Percentiles rank a stretch among this genome's conserved stretches.
Evolutionary conservation across 1,140 invertebrate genomes (phyloP).

Genomic region (Lepidotrigona ventralis): DNA sequence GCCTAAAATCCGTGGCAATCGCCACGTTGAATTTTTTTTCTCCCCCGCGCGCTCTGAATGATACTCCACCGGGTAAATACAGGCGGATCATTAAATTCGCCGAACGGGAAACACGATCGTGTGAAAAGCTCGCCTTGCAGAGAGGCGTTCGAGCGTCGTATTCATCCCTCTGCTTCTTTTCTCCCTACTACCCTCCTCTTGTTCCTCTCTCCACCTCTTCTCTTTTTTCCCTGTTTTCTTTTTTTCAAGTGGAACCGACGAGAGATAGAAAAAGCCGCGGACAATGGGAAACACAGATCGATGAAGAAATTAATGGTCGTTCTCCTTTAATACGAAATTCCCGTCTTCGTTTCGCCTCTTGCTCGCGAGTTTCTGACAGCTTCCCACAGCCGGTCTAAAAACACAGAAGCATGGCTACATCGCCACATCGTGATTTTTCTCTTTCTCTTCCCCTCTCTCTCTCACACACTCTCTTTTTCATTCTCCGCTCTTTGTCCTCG

Average conservation of each 20-base stretch:
- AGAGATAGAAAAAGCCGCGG: neutral
- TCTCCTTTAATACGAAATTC: constrained; percentile 37
- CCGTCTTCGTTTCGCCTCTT: neutral
- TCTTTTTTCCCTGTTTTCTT: neutral
- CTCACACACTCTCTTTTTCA: neutral
- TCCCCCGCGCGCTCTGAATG: neutral
- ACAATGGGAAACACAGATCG: constrained; percentile 37
- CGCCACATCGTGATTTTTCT: neutral
- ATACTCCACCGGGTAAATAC: constrained; percentile 29
- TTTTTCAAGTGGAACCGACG: no score
- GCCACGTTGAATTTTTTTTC: neutral
- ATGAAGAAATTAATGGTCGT: constrained; percentile 40
- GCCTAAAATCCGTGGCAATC: neutral
- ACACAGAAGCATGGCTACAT: neutral
- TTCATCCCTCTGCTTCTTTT: no score
- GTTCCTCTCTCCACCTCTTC: no score
- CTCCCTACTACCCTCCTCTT: no score
- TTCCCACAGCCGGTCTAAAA: neutral
- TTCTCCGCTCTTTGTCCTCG: neutral
- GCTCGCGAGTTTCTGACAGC: constrained; percentile 3
- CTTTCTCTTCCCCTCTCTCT: neutral
- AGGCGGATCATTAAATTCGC: constrained; percentile 32
- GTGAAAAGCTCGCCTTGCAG: neutral
- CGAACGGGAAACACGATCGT: constrained; percentile 7
- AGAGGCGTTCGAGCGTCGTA: no score